Evolutionary conservation across 2,113 vertebrate genomes (phyloP).

Genomic region (Oreotrochilus melanogaster): DNA sequence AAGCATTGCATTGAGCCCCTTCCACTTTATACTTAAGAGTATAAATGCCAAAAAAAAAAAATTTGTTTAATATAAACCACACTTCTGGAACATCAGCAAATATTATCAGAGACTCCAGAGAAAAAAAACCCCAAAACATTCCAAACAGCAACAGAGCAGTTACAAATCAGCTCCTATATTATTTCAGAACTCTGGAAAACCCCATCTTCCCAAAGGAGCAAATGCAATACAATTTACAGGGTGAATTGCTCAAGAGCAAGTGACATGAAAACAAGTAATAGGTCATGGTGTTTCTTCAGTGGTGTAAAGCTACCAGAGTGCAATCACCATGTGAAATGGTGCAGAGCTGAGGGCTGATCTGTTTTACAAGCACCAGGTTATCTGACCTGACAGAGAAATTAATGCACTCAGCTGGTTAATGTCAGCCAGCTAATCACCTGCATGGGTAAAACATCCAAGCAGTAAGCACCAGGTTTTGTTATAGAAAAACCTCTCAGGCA

Average conservation of each 20-base stretch:
- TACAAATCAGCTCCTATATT: background rate
- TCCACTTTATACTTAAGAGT: background rate
- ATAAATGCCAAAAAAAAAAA: background rate
- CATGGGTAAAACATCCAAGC: background rate
- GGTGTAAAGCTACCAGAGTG: background rate
- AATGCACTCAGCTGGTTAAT: background rate
- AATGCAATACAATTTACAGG: fast-evolving
- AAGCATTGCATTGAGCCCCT: background rate
- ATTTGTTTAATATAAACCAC: background rate
- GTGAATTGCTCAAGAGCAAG: background rate
- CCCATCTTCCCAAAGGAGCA: background rate
- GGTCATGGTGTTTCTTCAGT: background rate
- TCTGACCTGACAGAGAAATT: background rate
- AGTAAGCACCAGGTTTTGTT: background rate
- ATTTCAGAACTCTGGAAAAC: background rate
- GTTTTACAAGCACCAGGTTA: background rate
- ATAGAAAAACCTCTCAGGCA: background rate
- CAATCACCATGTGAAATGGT: background rate
- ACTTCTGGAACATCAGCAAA: background rate
- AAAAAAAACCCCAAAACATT: background rate
- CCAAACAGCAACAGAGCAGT: background rate
- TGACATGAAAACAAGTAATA: fast-evolving
- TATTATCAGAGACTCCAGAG: background rate
- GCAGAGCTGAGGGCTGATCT: background rate
- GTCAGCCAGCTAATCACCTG: background rate